phyloP scores from a whole-genome alignment of 2,113 vertebrate genomes.

The Rhinoderma darwinii region DNA sequence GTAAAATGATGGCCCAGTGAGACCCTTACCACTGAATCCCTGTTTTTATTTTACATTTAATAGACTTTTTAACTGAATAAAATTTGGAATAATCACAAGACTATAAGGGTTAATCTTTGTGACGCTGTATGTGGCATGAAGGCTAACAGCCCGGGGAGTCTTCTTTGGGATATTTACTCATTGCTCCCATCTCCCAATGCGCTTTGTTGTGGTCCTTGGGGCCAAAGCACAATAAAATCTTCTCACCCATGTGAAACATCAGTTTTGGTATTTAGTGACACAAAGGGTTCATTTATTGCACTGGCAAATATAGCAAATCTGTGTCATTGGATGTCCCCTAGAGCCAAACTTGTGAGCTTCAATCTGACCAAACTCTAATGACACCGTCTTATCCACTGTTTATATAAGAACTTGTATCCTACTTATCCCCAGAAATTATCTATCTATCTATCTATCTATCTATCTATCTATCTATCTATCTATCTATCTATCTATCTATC shows the following conservation, averaged over 20 bases:
- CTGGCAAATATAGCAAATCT: constrained; percentile 8
- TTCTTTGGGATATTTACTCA: background rate
- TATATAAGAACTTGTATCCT: no score
- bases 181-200: background rate
- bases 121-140: background rate
- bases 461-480: no score
- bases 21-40: background rate
- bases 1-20: background rate
- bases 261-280: constrained; percentile 17
- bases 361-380: background rate
- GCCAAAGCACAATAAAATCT: background rate
- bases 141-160: background rate
- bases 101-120: background rate
- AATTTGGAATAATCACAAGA: background rate
- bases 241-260: constrained; percentile 45
- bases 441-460: no score
- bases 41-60: background rate
- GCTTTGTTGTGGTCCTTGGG: constrained; percentile 36
- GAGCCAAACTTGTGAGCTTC: constrained; percentile 40
- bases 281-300: constrained; percentile 26
- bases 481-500: no score
- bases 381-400: background rate
- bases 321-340: constrained; percentile 19
- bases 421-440: no score
- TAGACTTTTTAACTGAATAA: background rate